Evolutionary conservation across 37 sponge, comb jelly and placozoan species (phyloP), one percentile per base, ranked within the genome.

Genomic region (Chondrosia reniformis): DNA sequence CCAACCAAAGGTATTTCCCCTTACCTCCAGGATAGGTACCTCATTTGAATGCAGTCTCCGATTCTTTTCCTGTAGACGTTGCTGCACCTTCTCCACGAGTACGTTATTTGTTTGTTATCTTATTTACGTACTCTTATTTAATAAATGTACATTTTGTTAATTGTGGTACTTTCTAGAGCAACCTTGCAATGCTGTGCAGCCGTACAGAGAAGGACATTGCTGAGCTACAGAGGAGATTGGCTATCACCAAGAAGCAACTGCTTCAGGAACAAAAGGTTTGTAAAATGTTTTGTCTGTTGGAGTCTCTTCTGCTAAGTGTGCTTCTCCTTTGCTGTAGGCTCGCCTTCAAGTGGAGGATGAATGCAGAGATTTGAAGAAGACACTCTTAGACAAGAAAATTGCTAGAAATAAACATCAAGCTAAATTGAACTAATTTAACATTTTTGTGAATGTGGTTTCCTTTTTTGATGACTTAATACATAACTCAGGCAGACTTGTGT

Each of bases 211-310:
- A 40, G 36, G 72, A 69, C 2, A 39, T 34, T 25, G 36, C 1
- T 17, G 36, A 69, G n/a, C 22, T 69, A 25, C 13, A 69, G 43
- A 36, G 42, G 41, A 69, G 72, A 6, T 24, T 69, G 22, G 22
- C 17, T 3, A 21, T 69, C 17, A 69, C 72, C 32, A 31, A 69
- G 43, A 6, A 39, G 24, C 44, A 69, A 13, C 41, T 69, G 43
- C n/a, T 10, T 5, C 72, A n/a, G 38, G 72, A 69, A 69, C 72
- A 69, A 44, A 25, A 69, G 36, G 31, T 34, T 43, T 44, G 42
- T 44, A 40, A 44, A 6, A 28, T 56, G 58, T 6, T 2, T 4
- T 6, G 27, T 2, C 27, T 12, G 54, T 17, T 49, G 17, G 54
- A n/a, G n/a, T n/a, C n/a, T 12, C 54, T 49, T 17, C 54, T 19